Base-by-base conservation (phyloP, 1,140 invertebrate genomes). In the Globodera rostochiensis region DNA sequence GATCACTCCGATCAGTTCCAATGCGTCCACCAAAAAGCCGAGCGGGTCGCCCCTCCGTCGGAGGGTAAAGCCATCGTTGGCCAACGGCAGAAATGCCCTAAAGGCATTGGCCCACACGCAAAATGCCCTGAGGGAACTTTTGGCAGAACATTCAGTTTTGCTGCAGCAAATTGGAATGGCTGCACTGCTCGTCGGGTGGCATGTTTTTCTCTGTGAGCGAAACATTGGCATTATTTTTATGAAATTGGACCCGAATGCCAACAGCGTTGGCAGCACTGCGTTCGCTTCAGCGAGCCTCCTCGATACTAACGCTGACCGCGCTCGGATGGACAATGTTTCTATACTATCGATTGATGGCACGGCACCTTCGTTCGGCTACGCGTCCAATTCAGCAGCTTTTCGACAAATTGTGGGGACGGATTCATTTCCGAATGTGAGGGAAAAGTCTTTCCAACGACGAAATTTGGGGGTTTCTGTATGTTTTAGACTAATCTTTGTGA, bases 301-400 rank as follows among this genome's bases (percentile, higher is more conserved):
- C 57, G 15, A 90, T 95, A 1, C 88, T 94, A 11, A 91, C 95
- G 13, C 84, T 95, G 0, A 90, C 93, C 1, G 86, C 89, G 36
- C 91, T 94, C 49, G 88, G 92, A 36, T 94, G 94, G 84, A 90
- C 92, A 79, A 91, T 91, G 21, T 73, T 94, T 15, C 87, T 94
- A 36, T 94, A 95, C 87, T 93, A 92, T 4, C 67, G 57, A 25
- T 49, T 77, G 47, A 13, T 77, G 36, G 64, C 60, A 11, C 47
- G 45, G 15, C n/a, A 15, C 13, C n/a, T 78, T 2, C 57, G 70
- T 47, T 66, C 53, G 15, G 49, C 60, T 46, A 4, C 19, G 46
- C 21, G 64, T 0, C 46, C 77, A 60, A 74, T 64, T 5, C 45
- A 7, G 6, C n/a, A n/a, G 15, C 15, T 9, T 49, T 57, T 80